These are phyloP conservation scores for Penelope pileata DNA, from an alignment of 2,113 vertebrate species.

Conservation along the genomic window DNA sequence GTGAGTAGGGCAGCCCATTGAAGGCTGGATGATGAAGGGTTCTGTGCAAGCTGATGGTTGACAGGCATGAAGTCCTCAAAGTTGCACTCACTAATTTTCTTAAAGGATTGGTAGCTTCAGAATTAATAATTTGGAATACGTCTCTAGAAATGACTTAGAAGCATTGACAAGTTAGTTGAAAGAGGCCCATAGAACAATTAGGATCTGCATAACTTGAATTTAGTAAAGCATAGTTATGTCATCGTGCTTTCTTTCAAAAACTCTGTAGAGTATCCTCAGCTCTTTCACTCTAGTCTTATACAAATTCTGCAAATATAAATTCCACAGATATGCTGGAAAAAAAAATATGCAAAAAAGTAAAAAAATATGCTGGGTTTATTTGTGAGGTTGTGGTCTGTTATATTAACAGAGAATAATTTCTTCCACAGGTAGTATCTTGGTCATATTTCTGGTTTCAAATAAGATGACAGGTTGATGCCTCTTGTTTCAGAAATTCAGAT, in stretches of 20 bases:
- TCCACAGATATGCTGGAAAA: neutral
- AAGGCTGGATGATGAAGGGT: neutral
- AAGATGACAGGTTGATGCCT: neutral
- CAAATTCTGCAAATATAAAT: neutral
- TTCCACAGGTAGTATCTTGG: neutral
- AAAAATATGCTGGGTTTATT: too few relatives aligned
- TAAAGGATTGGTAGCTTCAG: neutral
- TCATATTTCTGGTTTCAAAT: neutral
- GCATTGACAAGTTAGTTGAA: neutral
- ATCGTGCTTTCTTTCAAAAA: neutral
- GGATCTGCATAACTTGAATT: neutral
- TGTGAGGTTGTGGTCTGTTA: neutral
- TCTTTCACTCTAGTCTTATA: neutral
- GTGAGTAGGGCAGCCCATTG: rapidly evolving
- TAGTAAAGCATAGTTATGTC: neutral
- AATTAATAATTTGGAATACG: neutral
- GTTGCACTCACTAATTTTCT: neutral
- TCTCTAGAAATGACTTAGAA: neutral
- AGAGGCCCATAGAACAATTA: neutral
- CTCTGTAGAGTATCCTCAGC: neutral
- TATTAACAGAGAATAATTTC: neutral
- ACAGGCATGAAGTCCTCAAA: neutral
- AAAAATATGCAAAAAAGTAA: too few relatives aligned
- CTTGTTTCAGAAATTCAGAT: neutral
- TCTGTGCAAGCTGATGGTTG: neutral